These are phyloP conservation scores for Coenonympha glycerion DNA, from an alignment of 2,888 invertebrate genomes.

Conservation along the genomic window DNA sequence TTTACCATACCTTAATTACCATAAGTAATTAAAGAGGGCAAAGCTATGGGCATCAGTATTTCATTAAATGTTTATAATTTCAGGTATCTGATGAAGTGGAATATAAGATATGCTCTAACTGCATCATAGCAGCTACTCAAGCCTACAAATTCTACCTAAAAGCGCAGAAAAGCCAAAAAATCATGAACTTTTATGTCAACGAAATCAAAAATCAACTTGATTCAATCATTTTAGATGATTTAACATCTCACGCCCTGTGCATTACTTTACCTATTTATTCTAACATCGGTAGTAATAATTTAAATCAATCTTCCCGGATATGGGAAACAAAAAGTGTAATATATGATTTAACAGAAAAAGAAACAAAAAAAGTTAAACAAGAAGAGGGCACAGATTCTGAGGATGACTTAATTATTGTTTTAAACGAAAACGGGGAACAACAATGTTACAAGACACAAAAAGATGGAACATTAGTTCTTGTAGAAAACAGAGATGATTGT, in stretches of 20 bases:
- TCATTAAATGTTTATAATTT: constrained; percentile 22
- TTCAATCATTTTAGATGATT: constrained; percentile 36
- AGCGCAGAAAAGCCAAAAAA: constrained; percentile 43
- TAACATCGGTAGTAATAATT: constrained; percentile 40
- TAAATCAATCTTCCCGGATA: constrained; percentile 36
- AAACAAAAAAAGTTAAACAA: constrained; percentile 1
- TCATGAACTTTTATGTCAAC: constrained; percentile 47
- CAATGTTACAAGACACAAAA: constrained; percentile 34
- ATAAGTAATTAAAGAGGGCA: too few species aligned
- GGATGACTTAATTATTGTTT: constrained; percentile 40
- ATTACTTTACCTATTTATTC: constrained; percentile 44
- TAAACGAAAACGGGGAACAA: constrained; percentile 39
- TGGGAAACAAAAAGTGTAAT: constrained; percentile 1
- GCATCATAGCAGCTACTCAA: constrained; percentile 46
- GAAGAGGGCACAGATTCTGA: constrained; percentile 11
- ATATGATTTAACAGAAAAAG: constrained; percentile 8
- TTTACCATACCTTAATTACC: too few species aligned
- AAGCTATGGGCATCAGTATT: too few species aligned
- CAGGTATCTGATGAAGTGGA: constrained; percentile 46
- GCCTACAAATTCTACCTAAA: constrained; percentile 55
- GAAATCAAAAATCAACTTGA: constrained; percentile 41
- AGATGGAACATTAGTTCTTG: constrained; percentile 31
- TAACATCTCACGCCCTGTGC: constrained; percentile 39
- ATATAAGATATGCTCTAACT: constrained; percentile 51
- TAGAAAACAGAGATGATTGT: constrained; percentile 22